Conservation (phyloP, 2,797 vertebrate species). For the Todus mexicanus region DNA sequence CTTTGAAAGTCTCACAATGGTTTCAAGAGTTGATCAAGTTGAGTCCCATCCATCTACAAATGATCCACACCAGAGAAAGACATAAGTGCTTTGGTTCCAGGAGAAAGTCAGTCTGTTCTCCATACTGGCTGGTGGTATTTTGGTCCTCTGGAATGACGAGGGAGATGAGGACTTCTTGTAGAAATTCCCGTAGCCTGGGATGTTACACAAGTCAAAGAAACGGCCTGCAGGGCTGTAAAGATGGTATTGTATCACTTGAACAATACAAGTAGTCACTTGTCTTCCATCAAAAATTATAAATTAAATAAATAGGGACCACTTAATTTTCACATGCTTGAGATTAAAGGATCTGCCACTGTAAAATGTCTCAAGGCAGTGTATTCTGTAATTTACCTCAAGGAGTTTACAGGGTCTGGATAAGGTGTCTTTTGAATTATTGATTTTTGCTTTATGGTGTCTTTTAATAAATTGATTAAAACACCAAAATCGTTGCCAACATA, state of each 20-base stretch:
- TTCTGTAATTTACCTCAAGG: background rate
- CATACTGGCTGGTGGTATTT: background rate
- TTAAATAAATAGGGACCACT: background rate
- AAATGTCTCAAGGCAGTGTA: background rate
- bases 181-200: background rate
- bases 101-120: background rate
- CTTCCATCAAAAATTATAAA: background rate
- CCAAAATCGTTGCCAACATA: background rate
- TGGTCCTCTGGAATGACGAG: background rate
- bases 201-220: background rate
- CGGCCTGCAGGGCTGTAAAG: background rate
- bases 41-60: rapidly evolving
- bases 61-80: background rate
- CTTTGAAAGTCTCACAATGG: background rate
- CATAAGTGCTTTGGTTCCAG: background rate
- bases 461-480: background rate
- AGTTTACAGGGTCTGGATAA: background rate
- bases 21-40: background rate
- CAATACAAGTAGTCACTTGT: background rate
- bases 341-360: background rate
- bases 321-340: background rate
- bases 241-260: background rate
- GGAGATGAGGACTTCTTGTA: background rate
- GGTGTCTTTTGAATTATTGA: background rate
- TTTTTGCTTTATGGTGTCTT: background rate